phyloP scores from a whole-genome alignment of 1,140 invertebrate species.

The Sesamia nonagrioides region DNA sequence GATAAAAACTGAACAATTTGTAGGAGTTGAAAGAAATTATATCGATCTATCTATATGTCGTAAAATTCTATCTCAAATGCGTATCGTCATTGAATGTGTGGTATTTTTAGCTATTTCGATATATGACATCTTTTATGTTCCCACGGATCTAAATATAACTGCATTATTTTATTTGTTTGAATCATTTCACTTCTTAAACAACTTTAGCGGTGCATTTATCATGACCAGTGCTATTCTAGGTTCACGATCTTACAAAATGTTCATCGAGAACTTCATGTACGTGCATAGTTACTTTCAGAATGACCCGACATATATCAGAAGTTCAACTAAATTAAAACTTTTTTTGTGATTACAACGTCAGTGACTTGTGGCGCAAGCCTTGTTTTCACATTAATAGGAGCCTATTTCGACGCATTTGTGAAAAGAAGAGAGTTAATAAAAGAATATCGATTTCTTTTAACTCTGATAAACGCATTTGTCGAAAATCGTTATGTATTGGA shows the following conservation, averaged over 20 bases:
- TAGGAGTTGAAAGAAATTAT: conserved; percentile 12
- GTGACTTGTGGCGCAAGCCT: not conserved
- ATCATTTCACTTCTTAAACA: not conserved
- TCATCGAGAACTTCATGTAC: not conserved
- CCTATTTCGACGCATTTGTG: too few species aligned
- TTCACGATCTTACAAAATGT: not conserved
- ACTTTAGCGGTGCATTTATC: not conserved
- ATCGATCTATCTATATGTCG: not conserved
- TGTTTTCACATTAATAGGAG: too few species aligned
- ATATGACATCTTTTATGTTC: not conserved
- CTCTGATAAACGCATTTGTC: too few species aligned
- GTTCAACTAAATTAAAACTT: not conserved
- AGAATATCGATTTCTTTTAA: too few species aligned
- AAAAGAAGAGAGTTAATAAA: too few species aligned
- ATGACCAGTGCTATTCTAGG: not conserved
- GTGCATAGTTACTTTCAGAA: not conserved
- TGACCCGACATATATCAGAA: not conserved
- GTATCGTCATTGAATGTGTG: not conserved
- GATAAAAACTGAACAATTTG: not conserved
- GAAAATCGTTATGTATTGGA: not conserved
- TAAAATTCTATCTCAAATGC: not conserved
- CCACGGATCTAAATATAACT: too few species aligned
- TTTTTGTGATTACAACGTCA: not conserved
- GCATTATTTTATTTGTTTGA: not conserved
- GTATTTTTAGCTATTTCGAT: not conserved